These are phyloP conservation scores for Drosophila punjabiensis DNA, from an alignment of 1,140 invertebrate species.

Conservation along the genomic window DNA sequence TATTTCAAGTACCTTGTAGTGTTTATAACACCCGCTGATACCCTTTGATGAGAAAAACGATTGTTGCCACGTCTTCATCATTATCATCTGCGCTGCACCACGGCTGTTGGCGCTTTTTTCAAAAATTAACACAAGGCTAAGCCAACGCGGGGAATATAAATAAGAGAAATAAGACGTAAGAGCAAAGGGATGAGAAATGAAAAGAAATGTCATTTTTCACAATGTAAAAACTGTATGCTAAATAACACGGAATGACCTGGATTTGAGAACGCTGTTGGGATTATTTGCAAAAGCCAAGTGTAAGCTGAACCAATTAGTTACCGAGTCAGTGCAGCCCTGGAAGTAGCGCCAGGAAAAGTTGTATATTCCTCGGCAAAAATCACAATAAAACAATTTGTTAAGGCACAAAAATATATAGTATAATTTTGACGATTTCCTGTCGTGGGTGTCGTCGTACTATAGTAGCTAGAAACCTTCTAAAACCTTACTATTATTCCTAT, in stretches of 20 bases:
- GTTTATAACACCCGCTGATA: constrained; percentile 2
- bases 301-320: not conserved
- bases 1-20: not conserved
- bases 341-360: not conserved
- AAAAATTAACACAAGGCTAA: constrained; percentile 69
- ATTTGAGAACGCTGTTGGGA: constrained; percentile 26
- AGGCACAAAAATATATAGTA: not conserved
- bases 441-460: too few relatives aligned
- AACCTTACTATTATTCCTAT: too few relatives aligned
- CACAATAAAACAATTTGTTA: not conserved
- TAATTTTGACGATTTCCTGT: not conserved
- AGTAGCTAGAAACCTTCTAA: too few relatives aligned
- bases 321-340: not conserved
- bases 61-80: constrained; percentile 62
- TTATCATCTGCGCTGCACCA: constrained; percentile 69
- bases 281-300: not conserved
- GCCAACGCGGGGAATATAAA: constrained; percentile 36
- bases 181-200: constrained; percentile 33
- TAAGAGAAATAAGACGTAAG: constrained; percentile 2
- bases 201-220: constrained; percentile 54
- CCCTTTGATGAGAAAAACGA: constrained; percentile 5
- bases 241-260: constrained; percentile 65
- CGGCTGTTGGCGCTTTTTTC: constrained; percentile 71
- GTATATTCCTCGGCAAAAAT: not conserved
- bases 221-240: constrained; percentile 58